A percentile compares a stretch with the other conserved stretches of the same genome.
Evolutionary conservation across 2,888 invertebrate genomes (phyloP).

Genomic region (Oegoconia quadripuncta): DNA sequence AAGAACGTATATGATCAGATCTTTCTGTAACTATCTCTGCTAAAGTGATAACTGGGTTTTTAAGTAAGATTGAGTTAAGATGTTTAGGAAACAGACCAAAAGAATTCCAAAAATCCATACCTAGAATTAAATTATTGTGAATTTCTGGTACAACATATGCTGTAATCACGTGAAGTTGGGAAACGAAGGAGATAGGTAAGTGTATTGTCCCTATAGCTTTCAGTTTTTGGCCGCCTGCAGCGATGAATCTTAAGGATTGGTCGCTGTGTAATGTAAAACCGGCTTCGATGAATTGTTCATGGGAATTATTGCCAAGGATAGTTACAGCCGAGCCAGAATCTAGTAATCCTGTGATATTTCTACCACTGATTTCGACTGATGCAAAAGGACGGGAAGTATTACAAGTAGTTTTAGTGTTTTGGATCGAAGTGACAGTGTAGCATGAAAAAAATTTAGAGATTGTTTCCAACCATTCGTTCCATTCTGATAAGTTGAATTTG

Average conservation of each 20-base stretch:
- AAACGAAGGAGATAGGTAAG: constrained; percentile 14
- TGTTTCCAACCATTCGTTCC: constrained; percentile 15
- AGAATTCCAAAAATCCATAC: constrained; percentile 19
- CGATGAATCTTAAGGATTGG: neutral
- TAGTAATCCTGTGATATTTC: constrained; percentile 13
- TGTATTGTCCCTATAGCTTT: constrained; percentile 7
- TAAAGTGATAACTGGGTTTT: too few relatives aligned
- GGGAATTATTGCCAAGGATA: constrained; percentile 20
- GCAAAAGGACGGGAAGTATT: constrained; percentile 19
- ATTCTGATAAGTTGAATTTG: constrained; percentile 10
- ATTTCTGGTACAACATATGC: constrained; percentile 17
- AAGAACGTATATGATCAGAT: too few relatives aligned
- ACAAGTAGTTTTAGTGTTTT: constrained; percentile 3
- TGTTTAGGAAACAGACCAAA: constrained; percentile 16
- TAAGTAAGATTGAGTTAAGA: too few relatives aligned
- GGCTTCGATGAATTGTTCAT: constrained; percentile 2
- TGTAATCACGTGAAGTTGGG: constrained; percentile 6
- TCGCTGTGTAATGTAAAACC: constrained; percentile 1
- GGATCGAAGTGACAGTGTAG: constrained; percentile 18
- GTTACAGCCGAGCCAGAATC: constrained; percentile 23
- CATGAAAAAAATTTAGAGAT: constrained; percentile 10
- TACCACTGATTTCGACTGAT: constrained; percentile 6
- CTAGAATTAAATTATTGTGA: constrained; percentile 14
- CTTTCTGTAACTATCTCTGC: too few relatives aligned
- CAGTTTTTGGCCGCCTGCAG: constrained; percentile 13